A percentile compares a stretch with the other conserved stretches of the same genome.
These are phyloP conservation scores for Ephestia elutella DNA, from an alignment of 1,140 invertebrate genomes.

Conservation along the genomic window DNA sequence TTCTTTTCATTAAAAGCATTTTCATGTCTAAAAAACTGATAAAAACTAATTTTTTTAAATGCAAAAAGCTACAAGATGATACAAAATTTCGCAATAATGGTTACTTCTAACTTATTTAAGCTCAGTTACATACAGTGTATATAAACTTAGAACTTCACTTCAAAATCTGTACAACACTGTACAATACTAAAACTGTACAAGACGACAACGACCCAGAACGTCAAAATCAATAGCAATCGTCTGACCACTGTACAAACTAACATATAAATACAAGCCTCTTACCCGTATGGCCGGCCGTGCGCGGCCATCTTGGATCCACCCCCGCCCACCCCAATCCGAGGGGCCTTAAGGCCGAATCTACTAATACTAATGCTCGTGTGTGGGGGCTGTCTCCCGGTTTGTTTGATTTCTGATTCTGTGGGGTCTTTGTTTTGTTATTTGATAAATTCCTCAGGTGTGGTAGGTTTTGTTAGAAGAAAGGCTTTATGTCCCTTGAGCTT, in stretches of 20 bases:
- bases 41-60: no score
- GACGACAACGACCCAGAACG: background rate
- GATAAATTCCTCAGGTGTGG: background rate
- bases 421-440: background rate
- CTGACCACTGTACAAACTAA: conserved; percentile 51
- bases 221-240: conserved; percentile 42
- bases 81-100: no score
- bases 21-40: no score
- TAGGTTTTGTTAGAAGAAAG: no score
- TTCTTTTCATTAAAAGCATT: no score
- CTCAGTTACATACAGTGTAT: no score
- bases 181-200: no score
- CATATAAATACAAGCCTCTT: conserved; percentile 51
- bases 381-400: conserved; percentile 17
- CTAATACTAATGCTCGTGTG: conserved; percentile 69
- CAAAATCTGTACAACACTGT: no score
- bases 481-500: no score
- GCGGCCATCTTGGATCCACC: conserved; percentile 61
- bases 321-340: conserved; percentile 59
- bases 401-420: background rate
- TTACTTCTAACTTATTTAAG: no score
- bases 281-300: conserved; percentile 65
- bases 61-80: no score
- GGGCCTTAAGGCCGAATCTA: conserved; percentile 66
- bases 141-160: no score